These are phyloP conservation scores for Perca flavescens DNA, from an alignment of 2,113 vertebrate genomes.

Conservation along the genomic window DNA sequence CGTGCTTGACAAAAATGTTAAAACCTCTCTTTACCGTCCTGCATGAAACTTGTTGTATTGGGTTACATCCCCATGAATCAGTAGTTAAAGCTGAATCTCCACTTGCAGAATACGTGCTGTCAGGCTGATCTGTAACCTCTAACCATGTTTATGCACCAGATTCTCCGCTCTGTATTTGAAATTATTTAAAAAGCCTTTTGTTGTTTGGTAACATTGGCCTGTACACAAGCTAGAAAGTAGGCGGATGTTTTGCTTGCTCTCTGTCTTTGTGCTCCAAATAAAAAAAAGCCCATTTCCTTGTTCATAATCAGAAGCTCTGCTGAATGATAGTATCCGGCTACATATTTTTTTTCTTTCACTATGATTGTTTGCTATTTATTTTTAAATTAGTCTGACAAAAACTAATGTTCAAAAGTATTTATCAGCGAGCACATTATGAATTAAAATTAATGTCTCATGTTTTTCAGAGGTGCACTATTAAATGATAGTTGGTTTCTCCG, in stretches of 20 bases:
- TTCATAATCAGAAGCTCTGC: constrained; percentile 18
- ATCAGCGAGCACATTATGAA: constrained; percentile 22
- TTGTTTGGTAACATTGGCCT: constrained; percentile 1
- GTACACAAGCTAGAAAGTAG: constrained; percentile 32
- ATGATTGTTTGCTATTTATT: constrained; percentile 9
- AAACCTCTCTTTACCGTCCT: too few relatives aligned
- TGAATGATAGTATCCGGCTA: background rate
- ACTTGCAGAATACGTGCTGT: background rate
- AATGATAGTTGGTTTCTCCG: constrained; percentile 42
- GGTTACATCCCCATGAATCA: background rate
- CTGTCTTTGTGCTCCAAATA: constrained; percentile 43
- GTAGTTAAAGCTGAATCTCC: background rate
- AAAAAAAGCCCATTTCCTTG: constrained; percentile 43
- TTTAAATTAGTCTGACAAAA: constrained; percentile 24
- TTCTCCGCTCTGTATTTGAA: constrained; percentile 17
- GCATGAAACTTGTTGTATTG: too few relatives aligned
- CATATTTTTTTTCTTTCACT: background rate
- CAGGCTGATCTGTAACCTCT: too few relatives aligned
- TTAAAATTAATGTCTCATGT: constrained; percentile 16
- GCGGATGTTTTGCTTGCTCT: constrained; percentile 34
- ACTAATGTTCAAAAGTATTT: background rate
- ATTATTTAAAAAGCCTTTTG: constrained; percentile 3
- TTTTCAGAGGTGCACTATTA: constrained; percentile 35
- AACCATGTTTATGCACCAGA: background rate
- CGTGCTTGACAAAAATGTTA: background rate